A percentile compares a stretch with the other conserved stretches of the same genome.
These are phyloP conservation scores for Cynodonichthys magdalenae DNA, from an alignment of 2,797 vertebrate genomes.

Conservation along the genomic window DNA sequence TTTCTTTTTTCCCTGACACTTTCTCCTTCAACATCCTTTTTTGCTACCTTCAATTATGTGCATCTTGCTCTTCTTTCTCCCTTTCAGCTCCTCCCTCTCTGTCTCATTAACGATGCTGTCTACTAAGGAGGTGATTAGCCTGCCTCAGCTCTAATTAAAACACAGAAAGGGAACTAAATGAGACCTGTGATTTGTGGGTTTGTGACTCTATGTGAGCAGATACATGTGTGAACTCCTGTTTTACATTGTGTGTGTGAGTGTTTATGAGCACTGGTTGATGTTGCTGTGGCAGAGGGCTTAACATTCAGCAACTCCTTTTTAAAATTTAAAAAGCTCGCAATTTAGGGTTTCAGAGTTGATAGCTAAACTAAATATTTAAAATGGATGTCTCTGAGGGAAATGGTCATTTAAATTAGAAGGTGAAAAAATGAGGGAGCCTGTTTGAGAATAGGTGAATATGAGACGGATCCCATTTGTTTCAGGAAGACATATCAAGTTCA, in stretches of 20 bases:
- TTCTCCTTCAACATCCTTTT: constrained; percentile 44
- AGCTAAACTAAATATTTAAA: constrained; percentile 15
- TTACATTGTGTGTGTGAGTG: background rate
- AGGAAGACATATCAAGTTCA: background rate
- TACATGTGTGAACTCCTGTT: constrained; percentile 16
- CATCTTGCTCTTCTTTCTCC: constrained; percentile 34
- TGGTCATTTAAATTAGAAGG: constrained; percentile 34
- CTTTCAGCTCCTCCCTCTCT: constrained; percentile 66
- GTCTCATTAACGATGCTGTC: constrained; percentile 77
- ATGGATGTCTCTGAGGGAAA: constrained; percentile 11
- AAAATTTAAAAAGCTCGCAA: constrained; percentile 19
- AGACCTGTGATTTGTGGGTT: constrained; percentile 72
- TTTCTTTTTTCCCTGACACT: constrained; percentile 48
- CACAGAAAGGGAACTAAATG: constrained; percentile 73
- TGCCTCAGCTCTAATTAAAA: constrained; percentile 76
- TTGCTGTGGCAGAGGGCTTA: constrained; percentile 13
- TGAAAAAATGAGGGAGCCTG: background rate
- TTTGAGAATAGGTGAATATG: constrained; percentile 1
- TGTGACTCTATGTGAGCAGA: constrained; percentile 15
- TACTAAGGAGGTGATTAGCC: constrained; percentile 79
- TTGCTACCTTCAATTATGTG: constrained; percentile 58
- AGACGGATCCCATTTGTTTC: background rate
- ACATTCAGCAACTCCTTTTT: constrained; percentile 21
- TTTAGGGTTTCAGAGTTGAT: constrained; percentile 10
- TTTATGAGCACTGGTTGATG: constrained; percentile 6